Evolutionary conservation across 1,140 invertebrate species (phyloP).

Genomic region (Colletes latitarsis): DNA sequence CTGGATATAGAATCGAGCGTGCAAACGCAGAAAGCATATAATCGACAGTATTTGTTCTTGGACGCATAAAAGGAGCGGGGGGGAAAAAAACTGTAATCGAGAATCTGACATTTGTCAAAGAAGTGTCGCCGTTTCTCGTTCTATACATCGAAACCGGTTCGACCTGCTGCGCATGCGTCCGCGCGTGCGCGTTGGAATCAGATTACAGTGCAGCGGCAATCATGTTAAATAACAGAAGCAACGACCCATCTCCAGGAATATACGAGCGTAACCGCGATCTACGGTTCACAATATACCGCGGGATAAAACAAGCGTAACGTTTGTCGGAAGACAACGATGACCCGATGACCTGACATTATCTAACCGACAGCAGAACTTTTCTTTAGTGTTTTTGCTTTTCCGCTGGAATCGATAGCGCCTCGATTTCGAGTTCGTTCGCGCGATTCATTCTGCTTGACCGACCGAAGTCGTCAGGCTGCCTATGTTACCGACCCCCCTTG

Average conservation of each 20-base stretch:
- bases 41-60: constrained; percentile 11
- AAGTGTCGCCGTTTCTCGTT: not conserved
- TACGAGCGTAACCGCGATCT: constrained; percentile 13
- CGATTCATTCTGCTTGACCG: constrained; percentile 24
- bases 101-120: constrained; percentile 10
- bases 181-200: not conserved
- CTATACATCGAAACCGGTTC: too few species aligned
- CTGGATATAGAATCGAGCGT: not conserved
- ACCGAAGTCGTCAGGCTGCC: constrained; percentile 1
- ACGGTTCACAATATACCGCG: not conserved
- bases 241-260: constrained; percentile 16
- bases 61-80: not conserved
- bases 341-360: constrained; percentile 57
- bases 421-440: constrained; percentile 4
- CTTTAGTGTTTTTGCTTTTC: not conserved
- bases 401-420: constrained; percentile 5
- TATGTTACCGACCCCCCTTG: constrained; percentile 21
- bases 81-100: not conserved
- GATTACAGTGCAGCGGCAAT: not conserved
- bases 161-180: not conserved
- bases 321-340: constrained; percentile 57
- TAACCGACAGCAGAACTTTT: constrained; percentile 13
- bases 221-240: constrained; percentile 32
- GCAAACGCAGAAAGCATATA: constrained; percentile 15
- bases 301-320: constrained; percentile 3